These are phyloP conservation scores for Riparia riparia DNA, from an alignment of 2,113 vertebrate genomes.

Conservation along the genomic window DNA sequence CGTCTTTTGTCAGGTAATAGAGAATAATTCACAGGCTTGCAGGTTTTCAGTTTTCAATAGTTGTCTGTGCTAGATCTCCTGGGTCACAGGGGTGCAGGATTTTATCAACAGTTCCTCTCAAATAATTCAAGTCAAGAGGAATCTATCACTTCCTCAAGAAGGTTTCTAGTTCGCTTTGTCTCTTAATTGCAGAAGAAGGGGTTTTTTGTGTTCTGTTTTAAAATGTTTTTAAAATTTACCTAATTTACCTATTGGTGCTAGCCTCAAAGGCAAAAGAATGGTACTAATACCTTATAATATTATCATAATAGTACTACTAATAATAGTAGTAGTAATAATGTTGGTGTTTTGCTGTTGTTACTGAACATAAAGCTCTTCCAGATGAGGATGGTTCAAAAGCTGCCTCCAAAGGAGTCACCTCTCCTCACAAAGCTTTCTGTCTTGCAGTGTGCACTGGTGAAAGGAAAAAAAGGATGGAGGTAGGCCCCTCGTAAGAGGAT, in stretches of 20 bases:
- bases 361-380: neutral
- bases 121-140: neutral
- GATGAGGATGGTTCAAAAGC: neutral
- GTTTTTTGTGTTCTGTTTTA: neutral
- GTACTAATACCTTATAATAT: neutral
- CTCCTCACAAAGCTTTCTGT: neutral
- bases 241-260: neutral
- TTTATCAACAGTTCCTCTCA: neutral
- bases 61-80: neutral
- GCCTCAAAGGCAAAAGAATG: neutral
- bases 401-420: neutral
- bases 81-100: neutral
- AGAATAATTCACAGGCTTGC: neutral
- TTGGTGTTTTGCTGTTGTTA: neutral
- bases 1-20: neutral
- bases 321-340: neutral
- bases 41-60: neutral
- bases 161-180: neutral
- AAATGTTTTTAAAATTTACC: neutral
- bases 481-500: neutral
- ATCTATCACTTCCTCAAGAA: neutral
- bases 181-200: neutral
- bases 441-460: neutral
- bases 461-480: neutral
- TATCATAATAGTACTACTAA: neutral